Percentiles rank a stretch among this genome's conserved stretches.
phyloP scores from a whole-genome alignment of 1,140 invertebrate genomes.

The Centruroides vittatus region DNA sequence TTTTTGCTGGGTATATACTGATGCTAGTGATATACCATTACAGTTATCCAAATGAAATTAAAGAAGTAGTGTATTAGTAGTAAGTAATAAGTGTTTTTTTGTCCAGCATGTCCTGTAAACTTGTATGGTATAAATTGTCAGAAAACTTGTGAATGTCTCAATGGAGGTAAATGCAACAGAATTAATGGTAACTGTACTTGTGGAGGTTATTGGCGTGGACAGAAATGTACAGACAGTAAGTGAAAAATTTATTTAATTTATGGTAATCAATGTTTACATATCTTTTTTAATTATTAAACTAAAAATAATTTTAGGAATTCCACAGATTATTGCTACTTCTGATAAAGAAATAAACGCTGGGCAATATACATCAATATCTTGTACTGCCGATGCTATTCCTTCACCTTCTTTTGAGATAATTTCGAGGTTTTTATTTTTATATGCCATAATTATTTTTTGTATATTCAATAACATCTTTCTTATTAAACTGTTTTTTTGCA shows the following conservation, averaged over 20 bases:
- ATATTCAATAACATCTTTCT: no score
- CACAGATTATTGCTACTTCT: slow-evolving; percentile 8
- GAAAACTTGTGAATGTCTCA: slow-evolving; percentile 1
- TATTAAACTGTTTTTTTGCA: no score
- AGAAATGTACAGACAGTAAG: slow-evolving; percentile 12
- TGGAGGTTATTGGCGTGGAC: slow-evolving; percentile 6
- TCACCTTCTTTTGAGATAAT: slow-evolving; percentile 5
- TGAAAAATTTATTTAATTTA: neutral
- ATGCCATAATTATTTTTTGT: no score
- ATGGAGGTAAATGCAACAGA: slow-evolving; percentile 4
- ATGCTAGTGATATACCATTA: no score
- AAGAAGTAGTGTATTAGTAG: no score
- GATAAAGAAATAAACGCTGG: slow-evolving; percentile 7
- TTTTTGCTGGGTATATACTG: no score
- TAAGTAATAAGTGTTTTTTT: no score
- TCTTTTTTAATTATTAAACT: neutral
- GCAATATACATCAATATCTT: slow-evolving; percentile 4
- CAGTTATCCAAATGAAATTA: no score
- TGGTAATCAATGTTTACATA: neutral
- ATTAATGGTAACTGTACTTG: slow-evolving; percentile 9
- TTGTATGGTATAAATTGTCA: slow-evolving; percentile 9
- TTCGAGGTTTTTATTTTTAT: neutral
- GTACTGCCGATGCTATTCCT: slow-evolving; percentile 13
- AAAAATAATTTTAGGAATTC: slow-evolving; percentile 1
- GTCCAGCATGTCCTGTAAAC: slow-evolving; percentile 6